Evolutionary conservation across 1,140 invertebrate genomes (phyloP), one percentile per base, ranked within the genome.

Genomic region (Temnothorax curvispinosus): DNA sequence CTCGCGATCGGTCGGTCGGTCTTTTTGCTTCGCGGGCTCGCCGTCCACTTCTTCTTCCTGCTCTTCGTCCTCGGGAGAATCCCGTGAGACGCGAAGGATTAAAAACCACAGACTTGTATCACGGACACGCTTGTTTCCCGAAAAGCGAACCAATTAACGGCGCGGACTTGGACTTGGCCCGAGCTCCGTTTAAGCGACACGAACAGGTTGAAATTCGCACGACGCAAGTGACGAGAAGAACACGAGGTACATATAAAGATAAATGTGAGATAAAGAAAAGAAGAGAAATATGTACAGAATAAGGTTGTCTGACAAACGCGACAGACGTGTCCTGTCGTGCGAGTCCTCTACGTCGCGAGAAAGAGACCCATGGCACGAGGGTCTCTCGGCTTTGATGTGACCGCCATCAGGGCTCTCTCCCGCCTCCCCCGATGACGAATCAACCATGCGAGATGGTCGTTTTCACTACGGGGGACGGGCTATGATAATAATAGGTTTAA

Each of bases 401-500:
- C 89, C 89, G 89, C 89, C 85, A 13, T 76, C 76, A 58, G 60
- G 35, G 27, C 27, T 27, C 21, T 58, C 32, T 32, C 54, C 27
- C 27, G 32, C 77, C 65, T n/a, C 52, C 52, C 74, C 35, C 38
- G 41, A 47, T 77, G 56, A 60, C 75, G 82, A 89, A 86, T 88
- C 86, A 81, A 67, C 82, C 87, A 91, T 87, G 87, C 88, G 86
- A 80, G 89, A 92, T 91, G 90, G 64, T 82, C 91, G 87, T 90
- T 93, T 93, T 94, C 93, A 93, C 93, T 91, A 91, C 91, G 91
- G 93, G 93, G 77, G 88, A 93, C 88, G 64, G 71, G 75, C 21
- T 81, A 90, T 64, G 85, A 90, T 91, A 93, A 93, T 93, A 92
- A 93, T 92, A 90, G 92, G 92, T 90, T 93, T 92, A 93, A 93